These are phyloP conservation scores for Xylocampa areola DNA, from an alignment of 2,888 invertebrate genomes.

Conservation along the genomic window DNA sequence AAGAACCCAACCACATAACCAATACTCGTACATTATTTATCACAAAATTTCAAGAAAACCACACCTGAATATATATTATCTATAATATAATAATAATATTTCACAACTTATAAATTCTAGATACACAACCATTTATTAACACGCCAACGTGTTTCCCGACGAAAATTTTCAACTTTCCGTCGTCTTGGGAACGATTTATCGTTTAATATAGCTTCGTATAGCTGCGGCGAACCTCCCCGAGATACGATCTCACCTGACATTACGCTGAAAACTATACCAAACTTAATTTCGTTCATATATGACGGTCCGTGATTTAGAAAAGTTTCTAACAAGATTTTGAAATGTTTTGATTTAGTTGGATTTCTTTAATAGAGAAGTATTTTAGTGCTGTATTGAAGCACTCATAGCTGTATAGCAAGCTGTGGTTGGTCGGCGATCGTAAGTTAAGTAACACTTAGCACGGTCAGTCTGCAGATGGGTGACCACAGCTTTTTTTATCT, in stretches of 20 bases:
- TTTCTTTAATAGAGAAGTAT: not conserved
- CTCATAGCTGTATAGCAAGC: no score
- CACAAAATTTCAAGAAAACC: not conserved
- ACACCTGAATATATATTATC: slow-evolving; percentile 26
- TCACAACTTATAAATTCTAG: slow-evolving; percentile 51
- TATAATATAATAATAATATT: slow-evolving; percentile 47
- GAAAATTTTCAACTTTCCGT: slow-evolving; percentile 62
- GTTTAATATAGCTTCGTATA: slow-evolving; percentile 60
- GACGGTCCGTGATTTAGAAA: slow-evolving; percentile 39
- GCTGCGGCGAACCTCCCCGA: slow-evolving; percentile 40
- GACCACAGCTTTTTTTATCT: no score
- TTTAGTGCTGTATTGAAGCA: no score
- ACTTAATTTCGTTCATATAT: slow-evolving; percentile 54
- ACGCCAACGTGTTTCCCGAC: slow-evolving; percentile 52
- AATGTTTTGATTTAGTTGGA: no score
- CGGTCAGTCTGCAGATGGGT: no score
- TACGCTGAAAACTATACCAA: slow-evolving; percentile 45
- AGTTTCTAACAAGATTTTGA: slow-evolving; percentile 24
- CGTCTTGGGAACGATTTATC: slow-evolving; percentile 61
- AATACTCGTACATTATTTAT: not conserved
- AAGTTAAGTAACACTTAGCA: no score
- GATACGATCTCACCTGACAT: slow-evolving; percentile 50
- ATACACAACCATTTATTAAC: slow-evolving; percentile 58
- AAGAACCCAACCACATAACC: not conserved
- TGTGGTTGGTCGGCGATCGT: no score